Conservation (phyloP, 2,797 vertebrate genomes). For the Astyanax mexicanus region DNA sequence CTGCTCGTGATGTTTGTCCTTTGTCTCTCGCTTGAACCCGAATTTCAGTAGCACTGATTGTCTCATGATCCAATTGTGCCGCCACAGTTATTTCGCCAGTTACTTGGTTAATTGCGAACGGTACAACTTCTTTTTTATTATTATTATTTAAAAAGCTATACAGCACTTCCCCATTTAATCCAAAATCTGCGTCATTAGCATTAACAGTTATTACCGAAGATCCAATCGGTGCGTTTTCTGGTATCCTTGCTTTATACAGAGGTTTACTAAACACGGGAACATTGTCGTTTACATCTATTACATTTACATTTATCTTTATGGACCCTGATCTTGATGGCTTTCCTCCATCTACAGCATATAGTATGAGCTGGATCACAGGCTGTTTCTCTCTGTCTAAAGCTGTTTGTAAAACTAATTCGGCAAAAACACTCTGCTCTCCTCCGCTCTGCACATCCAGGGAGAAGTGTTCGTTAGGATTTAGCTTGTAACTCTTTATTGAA, state of each 20-base stretch:
- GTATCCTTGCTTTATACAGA: slow-evolving; percentile 63
- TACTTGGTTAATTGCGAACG: slow-evolving; percentile 30
- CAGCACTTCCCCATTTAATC: slow-evolving; percentile 51
- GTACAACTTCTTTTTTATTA: slow-evolving; percentile 14
- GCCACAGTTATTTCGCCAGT: slow-evolving; percentile 66
- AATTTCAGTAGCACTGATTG: not conserved
- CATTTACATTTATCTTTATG: slow-evolving; percentile 63
- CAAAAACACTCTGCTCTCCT: slow-evolving; percentile 50
- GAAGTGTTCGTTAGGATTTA: slow-evolving; percentile 85
- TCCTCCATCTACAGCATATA: slow-evolving; percentile 78
- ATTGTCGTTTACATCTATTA: slow-evolving; percentile 76
- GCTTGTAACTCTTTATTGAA: slow-evolving; percentile 81
- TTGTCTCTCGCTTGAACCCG: slow-evolving; percentile 1
- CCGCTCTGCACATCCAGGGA: slow-evolving; percentile 79
- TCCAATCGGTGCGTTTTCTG: slow-evolving; percentile 60
- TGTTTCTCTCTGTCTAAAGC: slow-evolving; percentile 78
- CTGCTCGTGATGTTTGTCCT: not conserved
- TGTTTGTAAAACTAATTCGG: slow-evolving; percentile 76
- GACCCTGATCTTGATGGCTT: slow-evolving; percentile 68
- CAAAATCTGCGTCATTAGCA: slow-evolving; percentile 49
- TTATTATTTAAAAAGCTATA: slow-evolving; percentile 37
- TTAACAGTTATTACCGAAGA: slow-evolving; percentile 46
- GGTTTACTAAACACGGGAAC: slow-evolving; percentile 66
- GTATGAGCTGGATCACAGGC: slow-evolving; percentile 68
- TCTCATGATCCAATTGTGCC: not conserved